A percentile compares a stretch with the other conserved stretches of the same genome.
These are phyloP conservation scores for Coregonus ussuriensis DNA, from an alignment of 2,797 vertebrate genomes.

Conservation along the genomic window DNA sequence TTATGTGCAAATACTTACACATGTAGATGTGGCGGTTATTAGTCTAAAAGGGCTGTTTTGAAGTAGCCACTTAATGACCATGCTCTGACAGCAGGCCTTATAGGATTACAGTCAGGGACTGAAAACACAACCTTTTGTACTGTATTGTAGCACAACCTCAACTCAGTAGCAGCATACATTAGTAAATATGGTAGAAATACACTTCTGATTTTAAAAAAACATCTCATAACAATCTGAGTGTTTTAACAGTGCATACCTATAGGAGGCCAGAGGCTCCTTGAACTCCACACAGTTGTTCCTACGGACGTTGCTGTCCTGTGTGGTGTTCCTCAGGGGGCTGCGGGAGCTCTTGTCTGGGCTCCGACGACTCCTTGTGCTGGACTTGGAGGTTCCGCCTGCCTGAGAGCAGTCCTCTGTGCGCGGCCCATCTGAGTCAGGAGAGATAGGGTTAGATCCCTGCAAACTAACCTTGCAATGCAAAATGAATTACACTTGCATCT, in stretches of 20 bases:
- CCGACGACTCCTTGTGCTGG: conserved; percentile 71
- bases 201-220: background rate
- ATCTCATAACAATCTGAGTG: background rate
- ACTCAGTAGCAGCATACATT: background rate
- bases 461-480: background rate
- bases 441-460: background rate
- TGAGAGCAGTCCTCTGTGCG: conserved; percentile 62
- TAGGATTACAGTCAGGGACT: background rate
- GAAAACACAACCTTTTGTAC: background rate
- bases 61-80: conserved; percentile 3
- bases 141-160: background rate
- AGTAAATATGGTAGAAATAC: background rate
- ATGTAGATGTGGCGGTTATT: conserved; percentile 22
- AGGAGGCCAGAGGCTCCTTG: conserved; percentile 83
- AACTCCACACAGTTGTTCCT: conserved; percentile 84
- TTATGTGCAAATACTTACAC: conserved; percentile 13
- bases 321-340: conserved; percentile 88
- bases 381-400: conserved; percentile 69
- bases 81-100: background rate
- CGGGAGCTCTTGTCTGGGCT: conserved; percentile 88
- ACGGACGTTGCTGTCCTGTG: conserved; percentile 88
- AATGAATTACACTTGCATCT: background rate
- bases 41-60: conserved; percentile 22
- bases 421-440: conserved; percentile 65
- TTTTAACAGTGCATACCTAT: conserved; percentile 74